Evolutionary conservation across 2,888 invertebrate genomes (phyloP), one percentile per base, ranked within the genome.

Genomic region (Acrobasis consociella): DNA sequence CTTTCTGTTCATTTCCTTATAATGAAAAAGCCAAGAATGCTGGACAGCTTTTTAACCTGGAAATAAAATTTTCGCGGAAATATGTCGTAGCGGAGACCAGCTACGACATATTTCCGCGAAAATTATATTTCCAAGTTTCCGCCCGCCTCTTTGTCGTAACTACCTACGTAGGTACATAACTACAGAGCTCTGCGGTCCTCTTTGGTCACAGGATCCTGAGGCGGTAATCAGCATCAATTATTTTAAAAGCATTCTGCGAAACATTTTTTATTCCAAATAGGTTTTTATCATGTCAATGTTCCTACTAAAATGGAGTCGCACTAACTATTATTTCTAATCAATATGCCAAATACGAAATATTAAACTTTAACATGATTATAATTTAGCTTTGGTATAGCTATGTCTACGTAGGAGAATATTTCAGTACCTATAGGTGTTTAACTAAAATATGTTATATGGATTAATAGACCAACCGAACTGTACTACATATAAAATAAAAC

Each of bases 141-240:
- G 42, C 10, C 11, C 42, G 46, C 9, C 46, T 13, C n/a, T 10
- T 46, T n/a, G n/a, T n/a, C 13, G 46, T n/a, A 13, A 11, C n/a
- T 46, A 46, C 46, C n/a, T 46, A 46, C 46, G n/a, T 7, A 46
- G 13, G 46, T 46, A 46, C 22, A 22, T 22, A 22, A 22, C 22
- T 22, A 22, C 13, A 5, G 46, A 0, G 11, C n/a, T 17, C 2
- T 13, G 10, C 60, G 42, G 46, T 31, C 61, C 52, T 46, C 31
- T 65, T 11, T 8, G 67, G 67, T 69, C 67, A 62, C 68, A 65
- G 56, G 64, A 67, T 64, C 64, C 67, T 69, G 67, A 72, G 71
- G 69, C 64, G 72, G 74, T 70, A 69, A 65, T 66, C 64, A 69
- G 67, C 64, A 69, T 67, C 75, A 76, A 75, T 74, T 76, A 75